Percentiles rank a stretch among this genome's conserved stretches.
phyloP scores from a whole-genome alignment of 2,797 vertebrate genomes.

The Vultur gryphus region DNA sequence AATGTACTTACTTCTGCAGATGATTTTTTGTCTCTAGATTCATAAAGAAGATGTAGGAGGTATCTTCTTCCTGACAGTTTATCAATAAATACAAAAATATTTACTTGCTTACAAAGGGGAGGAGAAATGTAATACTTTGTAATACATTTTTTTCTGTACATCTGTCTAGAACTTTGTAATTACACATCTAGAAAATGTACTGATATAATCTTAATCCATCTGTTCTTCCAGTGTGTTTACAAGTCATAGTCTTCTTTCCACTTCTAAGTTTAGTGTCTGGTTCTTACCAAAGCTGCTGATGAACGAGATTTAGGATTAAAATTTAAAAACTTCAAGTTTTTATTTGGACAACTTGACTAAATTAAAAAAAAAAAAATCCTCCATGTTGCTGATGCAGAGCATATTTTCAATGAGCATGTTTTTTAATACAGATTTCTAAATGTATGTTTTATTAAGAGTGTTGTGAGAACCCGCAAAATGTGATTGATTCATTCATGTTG shows the following conservation, averaged over 20 bases:
- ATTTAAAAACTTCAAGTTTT: not conserved
- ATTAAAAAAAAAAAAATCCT: not conserved
- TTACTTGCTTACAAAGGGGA: not conserved
- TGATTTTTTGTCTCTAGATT: not conserved
- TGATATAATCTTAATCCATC: not conserved
- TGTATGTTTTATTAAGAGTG: not conserved
- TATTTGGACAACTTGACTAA: not conserved
- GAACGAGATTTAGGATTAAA: not conserved
- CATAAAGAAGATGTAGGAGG: not conserved
- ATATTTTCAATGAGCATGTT: not conserved
- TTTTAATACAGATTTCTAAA: not conserved
- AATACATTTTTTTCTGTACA: not conserved
- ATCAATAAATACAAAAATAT: not conserved
- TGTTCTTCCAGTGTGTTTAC: not conserved
- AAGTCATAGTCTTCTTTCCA: not conserved
- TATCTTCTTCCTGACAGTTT: not conserved
- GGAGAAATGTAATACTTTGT: not conserved
- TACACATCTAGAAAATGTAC: not conserved
- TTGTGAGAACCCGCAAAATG: not conserved
- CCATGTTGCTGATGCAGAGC: not conserved
- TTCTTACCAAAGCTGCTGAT: not conserved
- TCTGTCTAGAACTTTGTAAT: not conserved
- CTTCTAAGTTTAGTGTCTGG: not conserved
- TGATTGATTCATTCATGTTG: not conserved
- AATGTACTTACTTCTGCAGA: not conserved